Conservation (phyloP, 2,797 vertebrate species). For the Ara ararauna region DNA sequence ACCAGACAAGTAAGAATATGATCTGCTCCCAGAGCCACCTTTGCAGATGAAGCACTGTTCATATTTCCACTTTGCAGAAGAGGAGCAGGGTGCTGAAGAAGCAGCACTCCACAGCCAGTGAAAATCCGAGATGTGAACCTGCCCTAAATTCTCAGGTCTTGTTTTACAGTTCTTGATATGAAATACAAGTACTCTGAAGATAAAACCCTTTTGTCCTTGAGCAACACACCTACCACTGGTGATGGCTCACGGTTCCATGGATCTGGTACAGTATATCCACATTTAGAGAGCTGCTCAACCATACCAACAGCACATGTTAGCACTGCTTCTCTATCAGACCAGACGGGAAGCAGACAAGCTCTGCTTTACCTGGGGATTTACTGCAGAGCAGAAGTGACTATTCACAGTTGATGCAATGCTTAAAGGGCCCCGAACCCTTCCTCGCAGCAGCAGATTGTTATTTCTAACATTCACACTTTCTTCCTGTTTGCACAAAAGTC, state of each 20-base stretch:
- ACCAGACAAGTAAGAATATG: accelerated
- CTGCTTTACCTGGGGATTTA: slow-evolving; percentile 55
- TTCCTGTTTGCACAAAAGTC: slow-evolving; percentile 72
- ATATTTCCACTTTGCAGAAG: accelerated
- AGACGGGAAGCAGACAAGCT: not conserved
- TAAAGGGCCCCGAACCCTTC: slow-evolving; percentile 4
- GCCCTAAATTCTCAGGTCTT: not conserved
- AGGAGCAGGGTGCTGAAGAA: accelerated
- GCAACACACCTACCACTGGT: accelerated
- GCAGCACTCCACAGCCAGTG: not conserved
- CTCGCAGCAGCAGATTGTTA: slow-evolving; percentile 28
- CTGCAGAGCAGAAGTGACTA: not conserved
- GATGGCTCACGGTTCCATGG: not conserved
- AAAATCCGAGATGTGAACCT: not conserved
- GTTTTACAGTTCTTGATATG: not conserved
- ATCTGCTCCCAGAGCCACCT: not conserved
- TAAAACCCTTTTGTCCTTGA: not conserved
- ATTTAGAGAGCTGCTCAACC: not conserved
- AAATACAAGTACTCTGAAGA: not conserved
- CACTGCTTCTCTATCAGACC: not conserved
- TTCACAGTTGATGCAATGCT: not conserved
- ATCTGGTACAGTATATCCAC: accelerated
- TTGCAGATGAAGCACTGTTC: not conserved
- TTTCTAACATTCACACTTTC: slow-evolving; percentile 58
- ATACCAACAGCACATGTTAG: accelerated